A percentile compares a stretch with the other conserved stretches of the same genome.
Conservation (phyloP, 2,888 invertebrate genomes). For the Conchocele bisecta region DNA sequence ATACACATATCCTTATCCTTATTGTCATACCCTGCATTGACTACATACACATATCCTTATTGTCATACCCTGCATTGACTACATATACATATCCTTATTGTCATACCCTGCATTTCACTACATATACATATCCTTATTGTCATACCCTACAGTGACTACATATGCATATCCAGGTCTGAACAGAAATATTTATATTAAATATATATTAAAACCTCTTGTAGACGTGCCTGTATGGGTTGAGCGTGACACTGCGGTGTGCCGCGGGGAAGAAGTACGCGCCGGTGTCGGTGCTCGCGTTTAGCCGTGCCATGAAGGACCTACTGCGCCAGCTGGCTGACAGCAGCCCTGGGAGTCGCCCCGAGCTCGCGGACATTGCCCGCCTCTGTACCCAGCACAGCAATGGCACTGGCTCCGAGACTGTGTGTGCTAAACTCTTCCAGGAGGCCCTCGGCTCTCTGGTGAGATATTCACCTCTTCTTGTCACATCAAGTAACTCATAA, state of each 20-base stretch:
- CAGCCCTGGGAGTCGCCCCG: constrained; percentile 71
- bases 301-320: constrained; percentile 70
- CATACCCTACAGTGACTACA: too few relatives aligned
- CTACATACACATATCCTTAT: too few relatives aligned
- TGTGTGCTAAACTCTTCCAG: constrained; percentile 67
- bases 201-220: too few relatives aligned
- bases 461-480: constrained; percentile 10
- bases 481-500: too few relatives aligned
- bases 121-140: too few relatives aligned
- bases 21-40: too few relatives aligned
- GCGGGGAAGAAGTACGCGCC: constrained; percentile 73
- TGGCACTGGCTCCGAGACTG: constrained; percentile 59
- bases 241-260: constrained; percentile 74
- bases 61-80: too few relatives aligned
- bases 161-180: too few relatives aligned
- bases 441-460: constrained; percentile 59
- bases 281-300: constrained; percentile 52
- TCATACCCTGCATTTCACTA: too few relatives aligned
- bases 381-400: constrained; percentile 67
- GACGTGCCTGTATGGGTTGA: constrained; percentile 79
- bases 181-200: too few relatives aligned
- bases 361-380: constrained; percentile 69
- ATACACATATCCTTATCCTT: too few relatives aligned
- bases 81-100: too few relatives aligned
- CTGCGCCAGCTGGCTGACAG: constrained; percentile 72